phyloP scores from a whole-genome alignment of 1,140 invertebrate species.

The Colletes latitarsis region DNA sequence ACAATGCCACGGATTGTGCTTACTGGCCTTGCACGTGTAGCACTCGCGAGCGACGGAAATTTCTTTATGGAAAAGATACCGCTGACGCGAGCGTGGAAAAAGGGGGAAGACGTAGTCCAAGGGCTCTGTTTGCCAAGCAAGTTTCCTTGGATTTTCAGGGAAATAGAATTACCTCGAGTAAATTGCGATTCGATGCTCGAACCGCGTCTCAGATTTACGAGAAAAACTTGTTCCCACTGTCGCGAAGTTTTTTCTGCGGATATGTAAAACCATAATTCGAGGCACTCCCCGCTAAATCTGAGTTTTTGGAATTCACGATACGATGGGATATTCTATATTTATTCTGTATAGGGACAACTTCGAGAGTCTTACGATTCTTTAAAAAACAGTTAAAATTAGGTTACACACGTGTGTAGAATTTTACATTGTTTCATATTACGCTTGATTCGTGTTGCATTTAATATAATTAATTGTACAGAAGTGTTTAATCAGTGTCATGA shows the following conservation, averaged over 20 bases:
- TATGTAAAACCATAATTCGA: background rate
- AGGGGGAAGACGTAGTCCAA: background rate
- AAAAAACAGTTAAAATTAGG: too few species aligned
- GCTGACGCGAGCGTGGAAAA: too few species aligned
- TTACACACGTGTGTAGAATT: too few species aligned
- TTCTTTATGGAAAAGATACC: slow-evolving; percentile 50
- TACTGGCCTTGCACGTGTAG: slow-evolving; percentile 20
- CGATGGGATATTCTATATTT: too few species aligned
- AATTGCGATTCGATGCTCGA: slow-evolving; percentile 2
- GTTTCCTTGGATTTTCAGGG: slow-evolving; percentile 27
- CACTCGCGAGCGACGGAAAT: slow-evolving; percentile 53
- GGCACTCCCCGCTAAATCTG: too few species aligned
- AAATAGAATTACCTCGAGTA: slow-evolving; percentile 32
- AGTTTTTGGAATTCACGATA: too few species aligned
- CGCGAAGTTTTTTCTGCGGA: background rate
- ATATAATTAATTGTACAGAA: too few species aligned
- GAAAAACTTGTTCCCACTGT: background rate
- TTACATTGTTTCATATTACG: too few species aligned
- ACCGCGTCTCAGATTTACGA: background rate
- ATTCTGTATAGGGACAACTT: too few species aligned
- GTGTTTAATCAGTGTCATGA: too few species aligned
- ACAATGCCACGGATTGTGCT: slow-evolving; percentile 14
- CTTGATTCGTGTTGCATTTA: too few species aligned
- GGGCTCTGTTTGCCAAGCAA: background rate
- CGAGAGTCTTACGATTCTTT: too few species aligned